Evolutionary conservation across 2,797 vertebrate genomes (phyloP), one percentile per base, ranked within the genome.

Genomic region (Peromyscus eremicus): DNA sequence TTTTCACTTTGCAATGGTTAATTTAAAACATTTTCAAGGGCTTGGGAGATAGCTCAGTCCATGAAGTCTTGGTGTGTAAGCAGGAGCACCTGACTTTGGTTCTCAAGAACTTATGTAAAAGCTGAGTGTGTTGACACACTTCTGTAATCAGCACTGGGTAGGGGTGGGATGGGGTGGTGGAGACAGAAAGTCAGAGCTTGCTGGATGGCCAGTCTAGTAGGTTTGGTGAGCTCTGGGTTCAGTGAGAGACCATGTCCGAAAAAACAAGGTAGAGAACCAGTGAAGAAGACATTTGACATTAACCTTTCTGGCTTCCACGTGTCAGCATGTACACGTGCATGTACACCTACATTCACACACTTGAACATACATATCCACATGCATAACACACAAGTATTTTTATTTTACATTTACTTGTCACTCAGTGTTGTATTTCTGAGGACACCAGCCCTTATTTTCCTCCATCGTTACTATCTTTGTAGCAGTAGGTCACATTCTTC

Each of bases 1-100:
- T 66, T 37, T 73, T 90, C 17, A 25, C 62, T 92, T 87, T 88
- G 43, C 93, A 91, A 91, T 95, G 57, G 60, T 52, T 77, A 77
- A 10, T 64, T 34, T 46, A 46, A 64, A 57, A 60, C n/a, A 40
- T 34, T 89, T 89, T 83, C 62, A 40, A 13, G 81, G 37, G 3
- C 37, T 29, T 40, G 57, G 25, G 7, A 83, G 57, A 83, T 29
- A 25, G 14, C 55, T 83, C 81, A 29, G 37, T 43, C 37, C 14
- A 64, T 64, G 34, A 83, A 83, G n/a, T 62, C n/a, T 83, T 62
- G n/a, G 4, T 82, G 12, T 62, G 12, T 37, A 29, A 83, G 25
- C 57, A 64, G 37, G 37, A 62, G 0, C 23, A 64, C n/a, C 14
- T 43, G 57, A 32, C 37, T 62, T 64, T 19, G 14, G 57, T 64